Percentiles rank a stretch among this genome's conserved stretches.
Evolutionary conservation across 2,888 invertebrate species (phyloP).

Genomic region (Arrhopalites spinosus): DNA sequence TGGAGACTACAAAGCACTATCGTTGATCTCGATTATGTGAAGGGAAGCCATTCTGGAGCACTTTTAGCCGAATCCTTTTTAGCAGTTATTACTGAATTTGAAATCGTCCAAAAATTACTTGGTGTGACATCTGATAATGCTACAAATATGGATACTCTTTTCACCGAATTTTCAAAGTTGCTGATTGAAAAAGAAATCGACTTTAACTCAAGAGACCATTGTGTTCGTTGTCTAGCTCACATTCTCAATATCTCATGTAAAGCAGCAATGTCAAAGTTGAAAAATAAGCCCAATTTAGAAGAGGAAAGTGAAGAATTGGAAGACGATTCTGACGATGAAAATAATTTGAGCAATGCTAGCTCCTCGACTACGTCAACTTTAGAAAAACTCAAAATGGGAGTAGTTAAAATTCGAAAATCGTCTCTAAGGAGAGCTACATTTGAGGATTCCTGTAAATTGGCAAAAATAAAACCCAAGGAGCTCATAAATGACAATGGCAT

Average conservation of each 20-base stretch:
- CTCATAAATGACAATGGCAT: not conserved
- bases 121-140: conserved; percentile 26
- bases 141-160: conserved; percentile 16
- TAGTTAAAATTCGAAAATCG: not conserved
- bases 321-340: not conserved
- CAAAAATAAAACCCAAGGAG: not conserved
- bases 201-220: not conserved
- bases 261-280: not conserved
- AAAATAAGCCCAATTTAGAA: not conserved
- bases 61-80: conserved; percentile 1
- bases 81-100: conserved; percentile 6
- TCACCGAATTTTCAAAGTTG: not conserved
- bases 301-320: not conserved
- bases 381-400: not conserved
- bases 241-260: conserved; percentile 28
- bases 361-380: no score
- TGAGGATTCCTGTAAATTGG: not conserved
- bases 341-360: no score
- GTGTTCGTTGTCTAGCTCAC: conserved; percentile 35
- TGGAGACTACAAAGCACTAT: not conserved
- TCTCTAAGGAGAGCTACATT: not conserved
- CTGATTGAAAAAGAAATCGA: no score
- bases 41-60: conserved; percentile 19
- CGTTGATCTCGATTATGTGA: not conserved
- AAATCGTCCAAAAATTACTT: conserved; percentile 10